Base-by-base conservation (phyloP, 2,888 invertebrate genomes). In the Drosophila lutescens region DNA sequence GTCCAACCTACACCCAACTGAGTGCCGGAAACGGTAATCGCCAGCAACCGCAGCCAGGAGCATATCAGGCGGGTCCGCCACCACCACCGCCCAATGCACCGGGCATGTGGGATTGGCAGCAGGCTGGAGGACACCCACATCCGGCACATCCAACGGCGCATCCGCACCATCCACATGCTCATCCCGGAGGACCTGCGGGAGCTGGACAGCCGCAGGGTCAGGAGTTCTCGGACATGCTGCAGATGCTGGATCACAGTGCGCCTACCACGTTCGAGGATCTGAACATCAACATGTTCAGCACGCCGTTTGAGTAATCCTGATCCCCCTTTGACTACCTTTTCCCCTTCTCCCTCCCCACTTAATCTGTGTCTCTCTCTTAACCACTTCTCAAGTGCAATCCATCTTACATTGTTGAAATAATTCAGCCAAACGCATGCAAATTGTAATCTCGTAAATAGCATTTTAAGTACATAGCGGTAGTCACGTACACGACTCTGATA, bases 221-320 rank as follows among this genome's bases (percentile, higher is more conserved):
- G 88, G 97, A 97, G 93, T 94, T 98, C 62, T 96, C 97, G 15
- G 98, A 98, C 89, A 97, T 98, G 97, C 93, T 98, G 86, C 97
- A 98, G 93, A 97, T 98, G 95, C 93, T 98, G 62, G 97, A 97
- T 92, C 97, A 97, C 91, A 95, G 95, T 86, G 96, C 95, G 55
- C 94, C 96, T 46, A 94, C 96, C 41, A 95, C 96, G 32, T 98
- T 98, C 91, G 97, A 97, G 91, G 98, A 98, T 92, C 94, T 98
- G 88, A 96, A 96, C 90, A 94, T 98, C 82, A 95, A 95, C 89
- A 98, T 98, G 97, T 98, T 98, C 92, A 97, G 96, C 91, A 95
- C 97, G 83, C 94, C 94, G 82, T 96, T 96, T 89, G 95, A 95
- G 93, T 95, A 93, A 78, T 91, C 60, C 32, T 17, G 34, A 23